Percentiles rank a stretch among this genome's conserved stretches.
Evolutionary conservation across 1,140 invertebrate species (phyloP).

Genomic region (Bombyx mandarina): DNA sequence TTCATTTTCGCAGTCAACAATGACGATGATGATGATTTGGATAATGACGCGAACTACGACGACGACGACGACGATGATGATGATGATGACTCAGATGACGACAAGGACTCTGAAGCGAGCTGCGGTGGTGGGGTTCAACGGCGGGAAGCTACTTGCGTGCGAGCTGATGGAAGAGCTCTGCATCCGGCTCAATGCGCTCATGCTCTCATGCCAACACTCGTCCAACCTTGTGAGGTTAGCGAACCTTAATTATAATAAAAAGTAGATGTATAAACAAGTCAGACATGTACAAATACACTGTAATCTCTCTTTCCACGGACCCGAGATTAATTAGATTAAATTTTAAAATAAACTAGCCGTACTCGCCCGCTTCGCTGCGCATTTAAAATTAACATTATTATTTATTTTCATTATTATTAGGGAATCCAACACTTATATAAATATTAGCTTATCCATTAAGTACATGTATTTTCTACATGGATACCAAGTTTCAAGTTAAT

Average conservation of each 20-base stretch:
- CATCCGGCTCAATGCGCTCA: slow-evolving; percentile 52
- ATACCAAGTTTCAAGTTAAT: no score
- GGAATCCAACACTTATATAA: no score
- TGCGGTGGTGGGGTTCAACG: slow-evolving; percentile 64
- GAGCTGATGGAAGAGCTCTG: slow-evolving; percentile 43
- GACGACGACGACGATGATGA: slow-evolving; percentile 30
- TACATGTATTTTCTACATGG: no score
- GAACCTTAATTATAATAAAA: not conserved
- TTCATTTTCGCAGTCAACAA: slow-evolving; percentile 22
- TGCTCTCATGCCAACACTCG: slow-evolving; percentile 46
- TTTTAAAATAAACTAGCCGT: no score
- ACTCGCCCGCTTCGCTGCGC: no score
- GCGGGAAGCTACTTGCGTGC: slow-evolving; percentile 50
- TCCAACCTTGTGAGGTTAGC: slow-evolving; percentile 63
- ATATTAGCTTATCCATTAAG: no score
- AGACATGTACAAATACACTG: no score
- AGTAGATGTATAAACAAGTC: no score
- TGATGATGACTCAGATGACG: slow-evolving; percentile 26
- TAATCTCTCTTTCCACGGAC: no score
- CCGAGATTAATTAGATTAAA: no score
- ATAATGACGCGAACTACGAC: slow-evolving; percentile 44
- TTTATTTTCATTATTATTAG: no score
- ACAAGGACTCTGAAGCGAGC: slow-evolving; percentile 27
- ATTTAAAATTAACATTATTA: no score
- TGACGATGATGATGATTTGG: slow-evolving; percentile 42